These are phyloP conservation scores for Microcebus ravelobensis DNA, from an alignment of 2,113 vertebrate species.

Conservation along the genomic window DNA sequence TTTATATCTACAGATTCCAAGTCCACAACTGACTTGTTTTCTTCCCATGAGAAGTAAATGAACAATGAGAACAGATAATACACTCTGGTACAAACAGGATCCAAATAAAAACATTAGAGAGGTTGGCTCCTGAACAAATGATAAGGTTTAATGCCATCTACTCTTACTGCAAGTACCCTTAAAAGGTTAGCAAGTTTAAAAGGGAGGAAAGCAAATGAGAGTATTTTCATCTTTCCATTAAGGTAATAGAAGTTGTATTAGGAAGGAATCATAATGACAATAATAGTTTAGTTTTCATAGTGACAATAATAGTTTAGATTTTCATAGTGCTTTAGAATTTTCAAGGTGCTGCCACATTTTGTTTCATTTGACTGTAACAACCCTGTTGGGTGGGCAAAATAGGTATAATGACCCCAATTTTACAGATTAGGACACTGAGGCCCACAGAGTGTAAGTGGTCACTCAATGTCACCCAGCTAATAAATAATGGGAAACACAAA, in stretches of 20 bases:
- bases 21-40: conserved; percentile 73
- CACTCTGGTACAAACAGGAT: conserved; percentile 66
- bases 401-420: neutral
- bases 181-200: conserved; percentile 9
- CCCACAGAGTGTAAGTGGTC: neutral
- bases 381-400: neutral
- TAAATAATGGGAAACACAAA: neutral
- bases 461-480: neutral
- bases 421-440: conserved; percentile 16
- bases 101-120: neutral
- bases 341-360: neutral
- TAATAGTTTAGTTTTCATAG: conserved; percentile 11
- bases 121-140: neutral
- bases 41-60: conserved; percentile 49
- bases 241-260: neutral
- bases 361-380: conserved; percentile 16
- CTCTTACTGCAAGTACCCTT: neutral
- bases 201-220: neutral
- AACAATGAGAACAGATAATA: conserved; percentile 69
- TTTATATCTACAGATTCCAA: conserved; percentile 64
- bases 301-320: conserved; percentile 5
- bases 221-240: neutral
- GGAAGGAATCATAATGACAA: neutral
- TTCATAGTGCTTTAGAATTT: conserved; percentile 3
- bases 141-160: conserved; percentile 38